Percentiles rank a stretch among this genome's conserved stretches.
These are phyloP conservation scores for Styela clava DNA, from an alignment of 23 tunicate species.

Conservation along the genomic window DNA sequence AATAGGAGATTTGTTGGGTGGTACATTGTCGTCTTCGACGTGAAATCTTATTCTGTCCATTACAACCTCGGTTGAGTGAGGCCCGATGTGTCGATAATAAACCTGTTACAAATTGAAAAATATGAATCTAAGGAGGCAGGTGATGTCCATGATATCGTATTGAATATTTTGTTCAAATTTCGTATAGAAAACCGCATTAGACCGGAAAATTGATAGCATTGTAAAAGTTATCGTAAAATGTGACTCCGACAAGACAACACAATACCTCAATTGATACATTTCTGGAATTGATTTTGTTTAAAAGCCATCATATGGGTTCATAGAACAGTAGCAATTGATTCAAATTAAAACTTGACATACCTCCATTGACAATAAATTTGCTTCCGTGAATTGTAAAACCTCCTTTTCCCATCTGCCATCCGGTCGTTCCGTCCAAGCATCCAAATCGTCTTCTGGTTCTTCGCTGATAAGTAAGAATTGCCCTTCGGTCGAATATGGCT, in stretches of 20 bases:
- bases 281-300: no score
- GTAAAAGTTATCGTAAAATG: neutral
- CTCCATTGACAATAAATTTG: slow-evolving; percentile 22
- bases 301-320: no score
- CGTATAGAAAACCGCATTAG: no score
- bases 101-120: slow-evolving; percentile 24
- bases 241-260: neutral
- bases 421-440: slow-evolving; percentile 29
- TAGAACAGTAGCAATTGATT: no score
- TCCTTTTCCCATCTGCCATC: slow-evolving; percentile 55
- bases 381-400: slow-evolving; percentile 47
- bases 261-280: neutral
- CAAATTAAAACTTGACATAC: no score
- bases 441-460: slow-evolving; percentile 31
- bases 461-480: slow-evolving; percentile 46
- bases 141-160: neutral
- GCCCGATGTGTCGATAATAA: slow-evolving; percentile 77
- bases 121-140: neutral
- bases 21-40: slow-evolving; percentile 76
- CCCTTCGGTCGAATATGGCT: slow-evolving; percentile 58
- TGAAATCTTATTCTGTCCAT: slow-evolving; percentile 75
- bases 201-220: neutral
- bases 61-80: slow-evolving; percentile 74
- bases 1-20: slow-evolving; percentile 64
- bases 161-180: no score